Percentiles rank a stretch among this genome's conserved stretches.
Conservation (phyloP, 2,888 invertebrate species). For the Chymomyza fuscimana region DNA sequence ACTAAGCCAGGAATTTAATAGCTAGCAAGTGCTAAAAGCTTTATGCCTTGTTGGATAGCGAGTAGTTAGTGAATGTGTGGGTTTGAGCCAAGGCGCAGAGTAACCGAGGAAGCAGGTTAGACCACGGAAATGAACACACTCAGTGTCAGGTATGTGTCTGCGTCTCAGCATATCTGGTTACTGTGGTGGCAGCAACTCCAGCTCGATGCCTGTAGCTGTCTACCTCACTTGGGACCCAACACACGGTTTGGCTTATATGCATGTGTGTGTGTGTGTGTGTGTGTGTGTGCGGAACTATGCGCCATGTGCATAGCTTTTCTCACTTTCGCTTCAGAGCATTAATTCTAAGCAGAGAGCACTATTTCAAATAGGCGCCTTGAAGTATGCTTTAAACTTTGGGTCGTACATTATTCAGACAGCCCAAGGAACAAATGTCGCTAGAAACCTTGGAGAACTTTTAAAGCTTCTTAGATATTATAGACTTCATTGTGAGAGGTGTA, state of each 20-base stretch:
- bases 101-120: constrained; percentile 13
- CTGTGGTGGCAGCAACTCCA: constrained; percentile 44
- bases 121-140: constrained; percentile 67
- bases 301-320: constrained; percentile 40
- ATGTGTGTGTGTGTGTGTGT: constrained; percentile 22
- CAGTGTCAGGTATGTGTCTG: constrained; percentile 26
- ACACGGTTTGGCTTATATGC: neutral
- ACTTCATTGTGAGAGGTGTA: too few relatives aligned
- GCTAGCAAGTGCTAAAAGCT: constrained; percentile 13
- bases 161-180: constrained; percentile 46
- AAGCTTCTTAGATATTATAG: too few relatives aligned
- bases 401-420: neutral
- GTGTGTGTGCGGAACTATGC: constrained; percentile 43
- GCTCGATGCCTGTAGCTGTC: neutral
- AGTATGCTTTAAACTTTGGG: constrained; percentile 42
- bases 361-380: neutral
- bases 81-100: neutral
- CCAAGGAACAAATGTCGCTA: neutral
- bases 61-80: neutral
- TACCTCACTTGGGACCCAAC: too few relatives aligned
- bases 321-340: constrained; percentile 1
- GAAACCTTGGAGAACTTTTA: neutral
- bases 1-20: constrained; percentile 47
- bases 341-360: constrained; percentile 1
- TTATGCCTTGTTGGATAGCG: neutral